Conservation (phyloP, 2,888 invertebrate species). For the Panzeria rudis region DNA sequence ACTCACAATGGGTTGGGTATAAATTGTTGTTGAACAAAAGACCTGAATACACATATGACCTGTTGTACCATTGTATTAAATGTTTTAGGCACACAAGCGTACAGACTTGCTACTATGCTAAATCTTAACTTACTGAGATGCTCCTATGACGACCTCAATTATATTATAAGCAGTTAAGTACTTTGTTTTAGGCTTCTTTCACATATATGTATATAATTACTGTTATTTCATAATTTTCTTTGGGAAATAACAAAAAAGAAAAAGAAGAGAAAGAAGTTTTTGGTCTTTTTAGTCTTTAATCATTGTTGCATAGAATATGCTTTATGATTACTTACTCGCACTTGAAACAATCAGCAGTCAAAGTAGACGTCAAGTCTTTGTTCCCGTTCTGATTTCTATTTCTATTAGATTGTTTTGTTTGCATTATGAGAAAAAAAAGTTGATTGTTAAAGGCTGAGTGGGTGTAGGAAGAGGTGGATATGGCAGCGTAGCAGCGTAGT, state of each 20-base stretch:
- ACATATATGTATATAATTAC: neutral
- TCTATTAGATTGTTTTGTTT: neutral
- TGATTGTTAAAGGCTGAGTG: neutral
- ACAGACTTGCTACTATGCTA: neutral
- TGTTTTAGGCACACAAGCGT: neutral
- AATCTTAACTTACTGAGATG: neutral
- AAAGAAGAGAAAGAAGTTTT: neutral
- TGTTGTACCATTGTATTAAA: neutral
- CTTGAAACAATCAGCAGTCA: conserved; percentile 44
- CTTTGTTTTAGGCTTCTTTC: neutral
- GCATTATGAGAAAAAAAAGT: conserved; percentile 27
- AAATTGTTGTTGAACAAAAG: neutral
- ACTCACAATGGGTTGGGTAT: neutral
- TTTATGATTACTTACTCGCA: conserved; percentile 49
- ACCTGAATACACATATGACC: neutral
- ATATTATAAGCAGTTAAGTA: conserved; percentile 2
- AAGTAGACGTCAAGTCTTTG: neutral
- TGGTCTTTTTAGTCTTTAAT: conserved; percentile 1
- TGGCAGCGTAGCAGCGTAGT: neutral
- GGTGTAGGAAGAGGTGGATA: neutral
- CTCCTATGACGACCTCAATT: conserved; percentile 7
- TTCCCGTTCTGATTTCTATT: conserved; percentile 22
- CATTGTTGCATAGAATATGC: conserved; percentile 33
- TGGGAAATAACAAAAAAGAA: neutral
- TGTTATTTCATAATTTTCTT: conserved; percentile 35